These are phyloP conservation scores for Numenius phaeopus DNA, from an alignment of 2,797 vertebrate genomes.

Conservation along the genomic window DNA sequence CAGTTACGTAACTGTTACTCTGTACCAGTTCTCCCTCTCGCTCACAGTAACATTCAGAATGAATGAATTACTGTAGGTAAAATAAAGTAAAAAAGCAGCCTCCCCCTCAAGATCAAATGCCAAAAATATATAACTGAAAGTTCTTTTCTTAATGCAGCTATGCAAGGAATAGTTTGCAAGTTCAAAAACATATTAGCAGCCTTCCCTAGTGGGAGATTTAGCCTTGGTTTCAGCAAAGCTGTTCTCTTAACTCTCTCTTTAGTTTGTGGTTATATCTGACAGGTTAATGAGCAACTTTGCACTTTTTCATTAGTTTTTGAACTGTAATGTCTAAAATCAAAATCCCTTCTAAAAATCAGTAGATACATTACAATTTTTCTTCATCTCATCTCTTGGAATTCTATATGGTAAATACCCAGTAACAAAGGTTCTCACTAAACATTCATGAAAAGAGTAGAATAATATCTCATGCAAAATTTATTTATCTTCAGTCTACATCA, in stretches of 20 bases:
- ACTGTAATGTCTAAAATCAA: background rate
- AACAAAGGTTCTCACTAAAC: background rate
- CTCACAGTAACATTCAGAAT: background rate
- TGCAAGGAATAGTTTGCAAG: constrained; percentile 6
- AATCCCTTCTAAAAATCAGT: background rate
- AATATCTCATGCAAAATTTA: background rate
- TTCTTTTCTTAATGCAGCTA: background rate
- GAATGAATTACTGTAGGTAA: constrained; percentile 35
- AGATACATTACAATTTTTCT: background rate
- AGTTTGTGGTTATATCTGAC: background rate
- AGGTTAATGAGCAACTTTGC: background rate
- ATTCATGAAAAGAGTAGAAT: background rate
- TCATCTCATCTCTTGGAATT: background rate
- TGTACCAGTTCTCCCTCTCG: background rate
- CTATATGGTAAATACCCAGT: background rate
- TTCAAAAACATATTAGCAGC: background rate
- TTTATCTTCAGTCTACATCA: background rate
- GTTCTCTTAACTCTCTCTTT: background rate
- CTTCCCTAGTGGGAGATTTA: background rate
- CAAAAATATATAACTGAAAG: background rate
- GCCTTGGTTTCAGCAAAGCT: background rate
- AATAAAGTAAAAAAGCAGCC: constrained; percentile 12
- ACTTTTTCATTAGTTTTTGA: background rate
- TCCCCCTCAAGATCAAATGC: constrained; percentile 30
- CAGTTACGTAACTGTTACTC: background rate